Conservation (phyloP, 1,140 invertebrate genomes). For the Pseudomyrmex cubaensis region DNA sequence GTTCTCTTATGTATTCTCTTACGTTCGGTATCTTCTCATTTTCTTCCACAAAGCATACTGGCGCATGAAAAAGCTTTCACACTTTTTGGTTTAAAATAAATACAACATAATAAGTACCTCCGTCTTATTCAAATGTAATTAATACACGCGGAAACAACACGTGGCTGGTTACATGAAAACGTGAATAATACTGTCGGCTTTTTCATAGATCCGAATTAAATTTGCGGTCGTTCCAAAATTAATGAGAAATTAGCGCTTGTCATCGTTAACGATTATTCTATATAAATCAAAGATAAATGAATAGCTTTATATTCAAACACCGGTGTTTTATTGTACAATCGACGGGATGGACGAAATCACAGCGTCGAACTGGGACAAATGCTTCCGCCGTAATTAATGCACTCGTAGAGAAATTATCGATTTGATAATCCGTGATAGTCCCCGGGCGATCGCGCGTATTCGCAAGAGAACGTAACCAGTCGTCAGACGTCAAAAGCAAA, state of each 20-base stretch:
- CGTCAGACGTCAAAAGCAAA: conserved; percentile 67
- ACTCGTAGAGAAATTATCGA: conserved; percentile 45
- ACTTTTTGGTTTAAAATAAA: not conserved
- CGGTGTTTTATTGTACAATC: conserved; percentile 20
- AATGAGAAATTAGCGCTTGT: conserved; percentile 15
- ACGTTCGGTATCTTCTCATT: conserved; percentile 12
- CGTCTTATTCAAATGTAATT: conserved; percentile 1
- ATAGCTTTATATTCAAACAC: not conserved
- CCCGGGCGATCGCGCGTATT: conserved; percentile 38
- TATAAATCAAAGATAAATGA: conserved; percentile 21
- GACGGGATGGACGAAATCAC: not conserved
- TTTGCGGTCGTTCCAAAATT: conserved; percentile 10
- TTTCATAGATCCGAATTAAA: conserved; percentile 9
- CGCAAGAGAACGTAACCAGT: conserved; percentile 61
- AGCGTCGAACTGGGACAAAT: not conserved
- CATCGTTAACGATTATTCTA: not conserved
- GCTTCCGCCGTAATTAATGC: conserved; percentile 40
- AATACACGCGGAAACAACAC: conserved; percentile 1
- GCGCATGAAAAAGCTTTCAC: not conserved
- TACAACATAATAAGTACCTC: too few species aligned
- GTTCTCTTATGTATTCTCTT: conserved; percentile 39
- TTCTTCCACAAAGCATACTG: conserved; percentile 16
- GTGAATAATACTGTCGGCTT: not conserved
- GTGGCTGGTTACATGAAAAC: not conserved
- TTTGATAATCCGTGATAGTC: conserved; percentile 52